phyloP scores from a whole-genome alignment of 2,888 invertebrate genomes.

The Dasypolia templi region DNA sequence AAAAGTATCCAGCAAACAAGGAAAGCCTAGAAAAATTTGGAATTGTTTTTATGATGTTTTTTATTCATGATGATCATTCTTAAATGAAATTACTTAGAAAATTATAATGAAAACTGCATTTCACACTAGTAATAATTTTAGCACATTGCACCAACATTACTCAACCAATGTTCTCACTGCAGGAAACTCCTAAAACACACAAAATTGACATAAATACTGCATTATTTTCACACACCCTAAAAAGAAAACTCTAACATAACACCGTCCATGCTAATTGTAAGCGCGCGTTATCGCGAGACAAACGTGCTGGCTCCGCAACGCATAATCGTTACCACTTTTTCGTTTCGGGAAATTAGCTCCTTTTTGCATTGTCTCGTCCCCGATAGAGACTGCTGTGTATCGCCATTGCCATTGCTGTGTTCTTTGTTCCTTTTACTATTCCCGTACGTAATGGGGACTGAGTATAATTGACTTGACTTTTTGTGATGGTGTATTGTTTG shows the following conservation, averaged over 20 bases:
- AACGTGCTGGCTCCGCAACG: slow-evolving; percentile 88
- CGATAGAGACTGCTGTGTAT: slow-evolving; percentile 77
- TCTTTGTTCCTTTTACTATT: slow-evolving; percentile 65
- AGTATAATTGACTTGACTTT: slow-evolving; percentile 64
- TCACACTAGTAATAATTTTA: background rate
- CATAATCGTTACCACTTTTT: slow-evolving; percentile 90
- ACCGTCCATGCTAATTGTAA: slow-evolving; percentile 88
- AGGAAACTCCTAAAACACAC: background rate
- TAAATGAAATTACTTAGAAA: background rate
- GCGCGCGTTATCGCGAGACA: slow-evolving; percentile 90
- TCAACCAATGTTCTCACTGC: background rate
- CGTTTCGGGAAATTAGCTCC: slow-evolving; percentile 90
- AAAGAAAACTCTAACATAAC: slow-evolving; percentile 69
- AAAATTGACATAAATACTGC: background rate
- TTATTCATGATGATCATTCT: background rate
- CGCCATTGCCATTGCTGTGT: slow-evolving; percentile 70
- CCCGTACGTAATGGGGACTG: slow-evolving; percentile 66
- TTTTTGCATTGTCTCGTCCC: slow-evolving; percentile 88
- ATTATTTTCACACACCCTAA: background rate
- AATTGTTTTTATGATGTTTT: background rate
- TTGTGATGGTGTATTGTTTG: slow-evolving; percentile 37
- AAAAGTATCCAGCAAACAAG: background rate
- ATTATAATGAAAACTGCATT: background rate
- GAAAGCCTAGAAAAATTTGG: background rate
- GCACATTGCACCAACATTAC: background rate